phyloP scores from a whole-genome alignment of 2,797 vertebrate species.

The Danionella dracula region DNA sequence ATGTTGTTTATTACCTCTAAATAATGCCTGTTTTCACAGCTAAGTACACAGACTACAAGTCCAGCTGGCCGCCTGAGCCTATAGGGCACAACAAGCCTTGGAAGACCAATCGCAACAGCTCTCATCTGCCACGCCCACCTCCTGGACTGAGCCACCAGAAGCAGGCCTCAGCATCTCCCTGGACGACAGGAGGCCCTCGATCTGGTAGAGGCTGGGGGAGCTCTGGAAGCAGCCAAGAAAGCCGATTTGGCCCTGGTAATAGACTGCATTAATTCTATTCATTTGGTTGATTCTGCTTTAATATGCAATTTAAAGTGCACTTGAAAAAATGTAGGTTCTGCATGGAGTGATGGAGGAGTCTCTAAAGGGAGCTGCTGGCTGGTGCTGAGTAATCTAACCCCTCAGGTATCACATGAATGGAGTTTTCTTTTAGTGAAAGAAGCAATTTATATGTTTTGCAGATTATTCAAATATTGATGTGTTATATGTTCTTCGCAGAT shows the following conservation, averaged over 20 bases:
- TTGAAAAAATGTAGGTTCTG: slow-evolving; percentile 71
- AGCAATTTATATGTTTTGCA: background rate
- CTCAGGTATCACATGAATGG: slow-evolving; percentile 69
- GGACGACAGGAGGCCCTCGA: slow-evolving; percentile 80
- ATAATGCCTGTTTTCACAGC: slow-evolving; percentile 53
- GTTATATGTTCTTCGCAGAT: slow-evolving; percentile 61
- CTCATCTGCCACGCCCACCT: slow-evolving; percentile 83
- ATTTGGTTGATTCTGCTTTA: background rate
- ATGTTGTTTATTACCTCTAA: background rate
- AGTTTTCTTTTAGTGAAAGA: background rate
- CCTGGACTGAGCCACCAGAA: slow-evolving; percentile 83
- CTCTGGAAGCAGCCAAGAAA: slow-evolving; percentile 76
- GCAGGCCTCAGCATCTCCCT: slow-evolving; percentile 78
- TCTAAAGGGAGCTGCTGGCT: slow-evolving; percentile 87
- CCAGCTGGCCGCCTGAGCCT: slow-evolving; percentile 87
- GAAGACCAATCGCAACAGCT: slow-evolving; percentile 83
- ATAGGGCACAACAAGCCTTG: slow-evolving; percentile 92
- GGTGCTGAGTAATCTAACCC: slow-evolving; percentile 89
- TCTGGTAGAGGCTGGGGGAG: slow-evolving; percentile 77
- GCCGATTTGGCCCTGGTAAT: slow-evolving; percentile 82
- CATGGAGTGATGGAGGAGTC: slow-evolving; percentile 83
- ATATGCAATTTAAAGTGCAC: background rate
- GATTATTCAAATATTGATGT: background rate
- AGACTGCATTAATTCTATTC: background rate
- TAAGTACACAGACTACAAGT: slow-evolving; percentile 88